These are phyloP conservation scores for Acleris laterana DNA, from an alignment of 2,888 invertebrate genomes.

Conservation along the genomic window DNA sequence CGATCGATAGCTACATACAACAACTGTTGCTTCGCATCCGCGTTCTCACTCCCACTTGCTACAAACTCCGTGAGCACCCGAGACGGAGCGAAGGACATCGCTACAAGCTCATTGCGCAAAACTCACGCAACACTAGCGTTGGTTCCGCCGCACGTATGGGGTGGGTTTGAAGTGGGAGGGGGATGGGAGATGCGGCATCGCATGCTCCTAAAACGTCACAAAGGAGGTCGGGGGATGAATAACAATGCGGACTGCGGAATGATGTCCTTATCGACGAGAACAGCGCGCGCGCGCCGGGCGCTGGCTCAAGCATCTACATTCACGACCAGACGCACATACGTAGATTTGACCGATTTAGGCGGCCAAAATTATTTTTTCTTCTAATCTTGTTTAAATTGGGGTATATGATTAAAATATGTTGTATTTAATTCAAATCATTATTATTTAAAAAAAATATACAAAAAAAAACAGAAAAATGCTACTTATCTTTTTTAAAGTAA, in stretches of 20 bases:
- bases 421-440: too few relatives aligned
- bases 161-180: slow-evolving; percentile 44
- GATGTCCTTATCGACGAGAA: slow-evolving; percentile 69
- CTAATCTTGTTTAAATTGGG: too few relatives aligned
- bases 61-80: slow-evolving; percentile 40
- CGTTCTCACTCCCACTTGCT: slow-evolving; percentile 50
- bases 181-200: slow-evolving; percentile 76
- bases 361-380: too few relatives aligned
- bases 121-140: slow-evolving; percentile 66
- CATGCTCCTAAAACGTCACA: slow-evolving; percentile 76
- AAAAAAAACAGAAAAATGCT: too few relatives aligned
- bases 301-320: not conserved
- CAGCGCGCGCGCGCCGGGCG: slow-evolving; percentile 25
- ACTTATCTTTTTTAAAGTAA: too few relatives aligned
- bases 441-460: too few relatives aligned
- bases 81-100: slow-evolving; percentile 62
- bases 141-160: slow-evolving; percentile 48
- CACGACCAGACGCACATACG: too few relatives aligned
- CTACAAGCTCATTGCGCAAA: slow-evolving; percentile 71
- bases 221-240: slow-evolving; percentile 81
- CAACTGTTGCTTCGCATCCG: slow-evolving; percentile 77
- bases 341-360: too few relatives aligned
- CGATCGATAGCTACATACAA: slow-evolving; percentile 76
- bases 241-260: slow-evolving; percentile 83
- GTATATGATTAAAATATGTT: too few relatives aligned